Evolutionary conservation across 92 coral and sea anemone genomes (phyloP).

Genomic region (Desmophyllum pertusum): DNA sequence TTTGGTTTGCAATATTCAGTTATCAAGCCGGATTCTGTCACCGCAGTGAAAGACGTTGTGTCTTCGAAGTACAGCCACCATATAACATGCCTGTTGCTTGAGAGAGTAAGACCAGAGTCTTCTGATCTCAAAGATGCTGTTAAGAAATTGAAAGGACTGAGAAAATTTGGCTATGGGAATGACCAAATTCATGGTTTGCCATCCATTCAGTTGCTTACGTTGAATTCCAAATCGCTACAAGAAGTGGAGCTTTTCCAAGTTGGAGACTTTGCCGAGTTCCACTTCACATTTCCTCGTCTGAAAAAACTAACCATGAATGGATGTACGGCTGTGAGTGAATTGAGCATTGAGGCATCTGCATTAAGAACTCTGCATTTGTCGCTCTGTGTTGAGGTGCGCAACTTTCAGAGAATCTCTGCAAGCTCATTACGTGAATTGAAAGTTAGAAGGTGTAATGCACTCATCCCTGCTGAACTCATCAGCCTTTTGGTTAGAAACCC

Average conservation of each 20-base stretch:
- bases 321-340: conserved; percentile 63
- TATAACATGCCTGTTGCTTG: conserved; percentile 69
- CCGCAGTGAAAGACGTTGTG: conserved; percentile 49
- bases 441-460: conserved; percentile 67
- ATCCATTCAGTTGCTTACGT: conserved; percentile 63
- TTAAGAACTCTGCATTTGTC: conserved; percentile 60
- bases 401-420: conserved; percentile 64
- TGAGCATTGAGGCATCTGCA: conserved; percentile 69
- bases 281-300: conserved; percentile 53
- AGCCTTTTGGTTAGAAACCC: conserved; percentile 80
- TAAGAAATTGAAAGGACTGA: conserved; percentile 50
- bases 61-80: conserved; percentile 51
- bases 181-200: conserved; percentile 85
- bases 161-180: conserved; percentile 71
- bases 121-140: conserved; percentile 62
- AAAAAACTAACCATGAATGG: conserved; percentile 57
- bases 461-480: conserved; percentile 66
- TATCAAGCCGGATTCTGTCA: conserved; percentile 49
- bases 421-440: conserved; percentile 64
- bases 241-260: conserved; percentile 75
- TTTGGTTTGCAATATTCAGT: conserved; percentile 71
- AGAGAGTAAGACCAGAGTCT: conserved; percentile 67
- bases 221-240: conserved; percentile 59
- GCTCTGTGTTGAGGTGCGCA: conserved; percentile 77
- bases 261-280: conserved; percentile 80